A percentile compares a stretch with the other conserved stretches of the same genome.
Evolutionary conservation across 37 sponge, comb jelly and placozoan species (phyloP).

Genomic region (Tethya wilhelma): DNA sequence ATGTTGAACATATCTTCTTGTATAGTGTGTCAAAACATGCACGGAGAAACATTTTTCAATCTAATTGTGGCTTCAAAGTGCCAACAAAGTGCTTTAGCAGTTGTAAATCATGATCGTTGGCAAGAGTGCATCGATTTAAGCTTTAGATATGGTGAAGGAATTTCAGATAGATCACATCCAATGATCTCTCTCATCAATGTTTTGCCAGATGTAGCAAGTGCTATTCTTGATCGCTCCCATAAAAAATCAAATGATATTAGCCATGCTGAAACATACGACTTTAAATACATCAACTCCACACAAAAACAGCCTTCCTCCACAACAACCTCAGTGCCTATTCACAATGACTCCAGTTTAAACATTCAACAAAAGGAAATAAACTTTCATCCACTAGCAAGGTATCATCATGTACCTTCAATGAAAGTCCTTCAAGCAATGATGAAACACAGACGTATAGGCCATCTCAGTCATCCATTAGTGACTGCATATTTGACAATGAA

Average conservation of each 20-base stretch:
- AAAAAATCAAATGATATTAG: background rate
- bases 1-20: no score
- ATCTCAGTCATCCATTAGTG: constrained; percentile 75
- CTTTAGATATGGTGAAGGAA: no score
- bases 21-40: background rate
- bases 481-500: constrained; percentile 55
- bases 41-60: background rate
- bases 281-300: background rate
- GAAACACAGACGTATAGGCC: constrained; percentile 38
- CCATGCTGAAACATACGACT: background rate
- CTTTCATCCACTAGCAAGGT: no score
- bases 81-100: background rate
- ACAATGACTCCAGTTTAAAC: no score
- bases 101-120: background rate
- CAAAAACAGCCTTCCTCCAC: no score
- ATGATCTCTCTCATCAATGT: background rate
- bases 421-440: constrained; percentile 55
- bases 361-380: no score
- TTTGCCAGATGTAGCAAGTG: background rate
- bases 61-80: background rate
- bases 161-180: no score
- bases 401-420: no score
- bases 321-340: no score
- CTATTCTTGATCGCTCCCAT: background rate
- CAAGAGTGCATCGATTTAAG: background rate